Evolutionary conservation across 1,140 invertebrate species (phyloP), one percentile per base, ranked within the genome.

Genomic region (Anoplolepis gracilipes): DNA sequence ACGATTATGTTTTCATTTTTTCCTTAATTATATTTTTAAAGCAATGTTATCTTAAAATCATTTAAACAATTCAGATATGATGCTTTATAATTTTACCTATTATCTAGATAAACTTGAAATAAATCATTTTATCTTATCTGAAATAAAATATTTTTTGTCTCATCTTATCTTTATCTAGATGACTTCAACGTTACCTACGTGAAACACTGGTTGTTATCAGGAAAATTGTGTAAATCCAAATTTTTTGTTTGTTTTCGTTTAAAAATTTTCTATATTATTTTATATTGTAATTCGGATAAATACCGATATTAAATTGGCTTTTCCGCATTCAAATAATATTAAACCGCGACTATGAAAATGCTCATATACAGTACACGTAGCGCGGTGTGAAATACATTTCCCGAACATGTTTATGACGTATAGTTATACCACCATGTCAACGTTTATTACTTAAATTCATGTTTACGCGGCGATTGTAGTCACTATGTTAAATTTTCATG

Each of bases 371-470:
- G 36, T 39, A 30, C 36, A 16, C 22, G 2, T 25, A 61, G 36
- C 13, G 5, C 22, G 61, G 8, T 39, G 30, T 13, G n/a, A 81
- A 36, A 55, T 33, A 55, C 19, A 19, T 70, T 81, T 69, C 13
- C 7, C 7, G 13, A 79, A 36, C 25, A 70, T 69, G 11, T 70
- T 69, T 11, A 36, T 22, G 28, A 7, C n/a, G 10, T 28, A 84
- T 30, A 76, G 28, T 76, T 28, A 10, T 53, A 46, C 33, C 28
- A 19, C 13, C 8, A 16, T 19, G 59, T 84, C 28, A 46, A 79
- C 30, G 19, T 69, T 46, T 69, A n/a, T 46, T 85, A 69, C 42
- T n/a, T 65, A 57, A 78, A 64, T 61, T 42, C 25, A n/a, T 79
- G 39, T 85, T 85, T 79, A 61, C 53, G 10, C 22, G 30, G 19